Conservation (phyloP, 2,797 vertebrate species). For the Stomatorhinus walkeri region DNA sequence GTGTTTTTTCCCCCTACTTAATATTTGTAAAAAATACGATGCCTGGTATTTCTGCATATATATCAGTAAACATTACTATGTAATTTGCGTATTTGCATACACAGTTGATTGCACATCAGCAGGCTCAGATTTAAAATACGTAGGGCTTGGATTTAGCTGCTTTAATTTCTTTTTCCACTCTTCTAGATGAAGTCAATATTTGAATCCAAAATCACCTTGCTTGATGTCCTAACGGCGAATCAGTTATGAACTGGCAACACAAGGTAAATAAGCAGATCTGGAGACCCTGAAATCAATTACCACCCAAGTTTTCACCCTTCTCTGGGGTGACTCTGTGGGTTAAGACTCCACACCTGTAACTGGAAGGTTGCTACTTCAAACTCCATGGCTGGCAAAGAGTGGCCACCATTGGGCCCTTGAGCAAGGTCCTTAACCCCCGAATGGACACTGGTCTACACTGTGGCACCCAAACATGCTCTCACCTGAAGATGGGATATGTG, state of each 20-base stretch:
- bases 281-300: neutral
- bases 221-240: neutral
- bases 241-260: neutral
- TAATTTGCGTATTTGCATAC: neutral
- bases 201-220: neutral
- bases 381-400: neutral
- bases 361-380: neutral
- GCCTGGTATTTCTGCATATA: neutral
- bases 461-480: neutral
- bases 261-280: neutral
- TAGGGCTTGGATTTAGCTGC: neutral
- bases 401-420: neutral
- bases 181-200: neutral
- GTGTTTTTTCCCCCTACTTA: neutral
- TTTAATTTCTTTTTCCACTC: neutral
- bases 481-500: neutral
- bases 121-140: neutral
- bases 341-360: neutral
- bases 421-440: neutral
- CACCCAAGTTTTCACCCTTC: neutral
- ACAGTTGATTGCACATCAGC: neutral
- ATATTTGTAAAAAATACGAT: neutral
- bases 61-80: neutral
- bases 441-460: neutral
- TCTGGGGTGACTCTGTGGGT: neutral